Percentiles rank a stretch among this genome's conserved stretches.
Evolutionary conservation across 2,888 invertebrate species (phyloP).

Genomic region (Hyles lineata): DNA sequence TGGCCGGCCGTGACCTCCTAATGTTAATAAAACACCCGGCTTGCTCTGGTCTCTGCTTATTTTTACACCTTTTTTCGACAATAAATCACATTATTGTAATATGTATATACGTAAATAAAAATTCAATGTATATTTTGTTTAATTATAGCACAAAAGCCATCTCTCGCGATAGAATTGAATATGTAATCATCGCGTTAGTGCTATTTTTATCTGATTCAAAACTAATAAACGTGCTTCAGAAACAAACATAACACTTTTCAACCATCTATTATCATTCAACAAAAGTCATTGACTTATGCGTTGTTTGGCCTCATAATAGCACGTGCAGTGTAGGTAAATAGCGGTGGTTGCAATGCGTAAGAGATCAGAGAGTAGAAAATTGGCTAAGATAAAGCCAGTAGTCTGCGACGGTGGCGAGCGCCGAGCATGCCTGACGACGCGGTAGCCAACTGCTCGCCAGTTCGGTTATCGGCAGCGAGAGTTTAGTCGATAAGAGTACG

Average conservation of each 20-base stretch:
- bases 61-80: constrained; percentile 1
- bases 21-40: constrained; percentile 21
- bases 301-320: not conserved
- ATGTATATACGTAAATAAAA: not conserved
- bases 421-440: not conserved
- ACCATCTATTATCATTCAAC: not conserved
- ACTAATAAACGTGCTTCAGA: not conserved
- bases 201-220: not conserved
- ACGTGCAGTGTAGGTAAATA: constrained; percentile 13
- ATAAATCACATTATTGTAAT: not conserved
- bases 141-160: not conserved
- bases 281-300: not conserved
- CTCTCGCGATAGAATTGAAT: not conserved
- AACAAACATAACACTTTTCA: not conserved
- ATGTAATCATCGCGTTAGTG: not conserved
- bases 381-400: constrained; percentile 5
- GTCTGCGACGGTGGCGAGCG: not conserved
- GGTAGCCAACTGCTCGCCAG: constrained; percentile 53
- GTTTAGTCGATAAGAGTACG: constrained; percentile 73
- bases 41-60: not conserved
- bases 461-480: constrained; percentile 73
- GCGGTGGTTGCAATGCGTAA: not conserved
- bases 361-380: constrained; percentile 9
- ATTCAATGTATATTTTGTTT: not conserved
- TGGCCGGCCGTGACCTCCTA: constrained; percentile 63